Evolutionary conservation across 2,888 invertebrate genomes (phyloP).

Genomic region (Himalopsyche japonica): DNA sequence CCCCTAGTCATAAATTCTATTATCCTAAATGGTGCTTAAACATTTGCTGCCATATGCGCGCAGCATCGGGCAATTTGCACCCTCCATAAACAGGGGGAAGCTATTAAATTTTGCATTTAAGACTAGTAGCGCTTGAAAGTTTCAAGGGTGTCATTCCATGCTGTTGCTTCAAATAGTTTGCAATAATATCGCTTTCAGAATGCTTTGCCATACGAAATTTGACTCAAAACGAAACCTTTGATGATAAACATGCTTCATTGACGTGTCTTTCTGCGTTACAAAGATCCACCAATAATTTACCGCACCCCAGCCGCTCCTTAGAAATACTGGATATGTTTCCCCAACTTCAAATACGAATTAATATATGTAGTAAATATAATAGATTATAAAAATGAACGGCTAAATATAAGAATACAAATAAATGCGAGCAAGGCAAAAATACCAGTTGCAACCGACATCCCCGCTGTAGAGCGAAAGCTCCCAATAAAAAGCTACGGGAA

Average conservation of each 20-base stretch:
- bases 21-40: conserved; percentile 40
- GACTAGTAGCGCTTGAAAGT: background rate
- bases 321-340: too few species aligned
- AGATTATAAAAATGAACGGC: too few species aligned
- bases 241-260: too few species aligned
- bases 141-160: background rate
- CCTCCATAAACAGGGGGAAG: conserved; percentile 12
- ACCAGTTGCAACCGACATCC: background rate
- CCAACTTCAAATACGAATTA: too few species aligned
- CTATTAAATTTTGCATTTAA: background rate
- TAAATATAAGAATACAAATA: too few species aligned
- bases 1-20: conserved; percentile 38
- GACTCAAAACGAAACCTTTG: too few species aligned
- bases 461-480: background rate
- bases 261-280: background rate
- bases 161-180: too few species aligned
- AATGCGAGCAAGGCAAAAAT: too few species aligned
- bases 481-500: background rate
- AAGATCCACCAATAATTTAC: background rate
- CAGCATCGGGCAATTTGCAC: conserved; percentile 33
- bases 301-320: background rate
- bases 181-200: too few species aligned
- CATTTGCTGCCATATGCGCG: conserved; percentile 38
- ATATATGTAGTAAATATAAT: too few species aligned
- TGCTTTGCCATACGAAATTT: too few species aligned